Base-by-base conservation (phyloP, 2,113 vertebrate genomes). In the Etia nguti region DNA sequence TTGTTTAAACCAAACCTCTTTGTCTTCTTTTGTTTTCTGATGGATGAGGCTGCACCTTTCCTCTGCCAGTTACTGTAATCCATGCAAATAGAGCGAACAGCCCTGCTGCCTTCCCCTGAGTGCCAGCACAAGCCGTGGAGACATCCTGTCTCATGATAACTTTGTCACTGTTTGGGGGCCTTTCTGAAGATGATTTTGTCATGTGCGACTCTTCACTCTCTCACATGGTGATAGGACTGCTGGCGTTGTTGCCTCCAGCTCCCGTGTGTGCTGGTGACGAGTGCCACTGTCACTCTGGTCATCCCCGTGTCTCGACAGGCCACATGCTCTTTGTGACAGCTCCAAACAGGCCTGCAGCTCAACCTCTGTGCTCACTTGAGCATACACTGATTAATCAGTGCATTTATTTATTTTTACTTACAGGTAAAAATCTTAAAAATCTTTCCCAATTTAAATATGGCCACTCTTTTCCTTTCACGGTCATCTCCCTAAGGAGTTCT, bases 231-330 rank as follows among this genome's bases (percentile, higher is more conserved):
- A 70, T n/a, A 41, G 87, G 79, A 82, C 80, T 54, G 41, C 73
- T 73, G 80, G 87, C 55, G 84, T 57, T 89, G 95, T 90, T 90
- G 24, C 90, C 90, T 93, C 89, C 56, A 46, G 90, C 86, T 88
- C 29, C 50, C 55, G 50, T 29, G 12, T 84, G 80, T 38, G 79
- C 59, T 24, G 41, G 11, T 88, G 89, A 94, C 22, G 46, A 70
- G 87, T 52, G 10, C 62, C 11, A 26, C 91, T 91, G 93, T 93
- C 94, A 91, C 84, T 90, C 82, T 41, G 38, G 82, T 91, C 84
- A 9, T 88, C 85, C 18, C 10, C 15, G 0, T 15, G 56, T 86
- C 87, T 81, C 7, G 4, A 87, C 73, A 79, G 83, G 75, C 83
- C 56, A 79, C 85, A 91, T 87, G 90, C 86, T 89, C 80, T 79